Base-by-base conservation (phyloP, 2,113 vertebrate species). In the Morone saxatilis region DNA sequence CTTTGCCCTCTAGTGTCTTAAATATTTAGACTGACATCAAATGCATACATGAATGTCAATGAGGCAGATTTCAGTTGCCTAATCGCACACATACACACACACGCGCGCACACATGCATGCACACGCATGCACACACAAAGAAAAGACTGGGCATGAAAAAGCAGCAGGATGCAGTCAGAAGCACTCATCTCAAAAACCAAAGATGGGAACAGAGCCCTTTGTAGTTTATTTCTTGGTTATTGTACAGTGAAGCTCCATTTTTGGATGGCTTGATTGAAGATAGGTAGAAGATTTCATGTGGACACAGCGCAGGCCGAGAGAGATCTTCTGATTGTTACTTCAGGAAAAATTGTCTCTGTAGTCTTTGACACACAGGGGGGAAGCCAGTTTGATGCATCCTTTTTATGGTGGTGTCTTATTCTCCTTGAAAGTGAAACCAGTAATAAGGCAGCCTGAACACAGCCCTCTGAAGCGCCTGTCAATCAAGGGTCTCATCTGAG, bases 11-110 rank as follows among this genome's bases (percentile, higher is more conserved):
- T 76, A 89, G 87, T 92, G 91, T 85, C 91, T 92, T 91, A 87
- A 94, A 94, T 94, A 93, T 95, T 95, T 92, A 93, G 87, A 92
- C 91, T 78, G 89, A 94, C 92, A 94, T 93, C 89, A 95, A 92
- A 92, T 93, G 88, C 91, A 94, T 93, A 89, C 82, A 93, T 93
- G 89, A 93, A 95, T 95, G 71, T 71, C 85, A 93, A 94, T 92
- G 88, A 86, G 76, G 81, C 62, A 68, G 76, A 86, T 91, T 83
- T 87, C 78, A 80, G 88, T 57, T 57, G 78, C 50, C 69, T 83
- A 81, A 82, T 85, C 65, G 31, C 60, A 69, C 63, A 4, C 43
- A 48, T 66, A 74, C 14, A 68, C 20, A 25, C 36, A 62, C 8
- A 76, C 25, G 50, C 43, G 65, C 47, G 12, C 31, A 56, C 54